Percentiles rank a stretch among this genome's conserved stretches.
Conservation (phyloP, 2,888 invertebrate genomes). For the Oscheius sp. region DNA sequence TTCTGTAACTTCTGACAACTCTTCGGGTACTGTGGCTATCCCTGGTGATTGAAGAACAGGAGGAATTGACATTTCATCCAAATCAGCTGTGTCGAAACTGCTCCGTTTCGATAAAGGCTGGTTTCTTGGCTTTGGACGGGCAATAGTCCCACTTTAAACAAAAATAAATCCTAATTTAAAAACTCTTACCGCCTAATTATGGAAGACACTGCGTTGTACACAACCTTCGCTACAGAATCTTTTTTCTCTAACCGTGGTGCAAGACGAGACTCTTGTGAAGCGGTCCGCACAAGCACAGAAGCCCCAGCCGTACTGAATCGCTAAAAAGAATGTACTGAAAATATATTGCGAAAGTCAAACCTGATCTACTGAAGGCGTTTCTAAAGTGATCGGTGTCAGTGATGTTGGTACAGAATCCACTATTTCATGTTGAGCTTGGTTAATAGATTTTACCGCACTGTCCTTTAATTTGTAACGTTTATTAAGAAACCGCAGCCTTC, state of each 20-base stretch:
- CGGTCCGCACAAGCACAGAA: background rate
- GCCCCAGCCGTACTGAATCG: background rate
- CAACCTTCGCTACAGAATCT: slow-evolving; percentile 29
- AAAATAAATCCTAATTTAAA: background rate
- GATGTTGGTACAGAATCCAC: background rate
- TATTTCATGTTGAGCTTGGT: background rate
- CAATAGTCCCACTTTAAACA: slow-evolving; percentile 5
- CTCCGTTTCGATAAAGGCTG: slow-evolving; percentile 7
- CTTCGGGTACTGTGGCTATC: slow-evolving; percentile 5
- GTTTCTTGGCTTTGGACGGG: slow-evolving; percentile 19
- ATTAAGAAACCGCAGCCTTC: slow-evolving; percentile 8
- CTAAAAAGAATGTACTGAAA: background rate
- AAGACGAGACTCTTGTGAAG: slow-evolving; percentile 17
- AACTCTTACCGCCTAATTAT: slow-evolving; percentile 16
- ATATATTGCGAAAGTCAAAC: background rate
- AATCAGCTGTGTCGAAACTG: slow-evolving; percentile 20
- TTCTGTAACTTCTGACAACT: background rate
- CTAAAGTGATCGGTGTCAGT: background rate
- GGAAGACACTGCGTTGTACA: slow-evolving; percentile 20
- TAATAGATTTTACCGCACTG: background rate
- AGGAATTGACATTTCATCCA: background rate
- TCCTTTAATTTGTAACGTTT: slow-evolving; percentile 24
- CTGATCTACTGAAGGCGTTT: slow-evolving; percentile 18
- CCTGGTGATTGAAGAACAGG: background rate
- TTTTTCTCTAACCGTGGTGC: slow-evolving; percentile 16